Conservation (phyloP, 2,113 vertebrate species). For the Canis aureus region DNA sequence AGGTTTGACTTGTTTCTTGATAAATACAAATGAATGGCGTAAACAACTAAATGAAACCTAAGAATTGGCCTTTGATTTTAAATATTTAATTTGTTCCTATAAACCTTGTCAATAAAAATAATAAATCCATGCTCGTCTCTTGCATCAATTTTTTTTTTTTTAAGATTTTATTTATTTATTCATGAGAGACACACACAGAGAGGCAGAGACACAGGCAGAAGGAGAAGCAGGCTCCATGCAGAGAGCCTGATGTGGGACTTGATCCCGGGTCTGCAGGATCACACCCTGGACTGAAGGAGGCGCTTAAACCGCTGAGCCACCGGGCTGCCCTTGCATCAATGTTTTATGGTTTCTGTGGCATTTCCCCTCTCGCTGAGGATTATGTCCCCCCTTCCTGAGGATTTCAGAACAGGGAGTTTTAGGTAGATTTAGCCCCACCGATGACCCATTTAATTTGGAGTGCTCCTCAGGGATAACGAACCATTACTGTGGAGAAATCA, state of each 20-base stretch:
- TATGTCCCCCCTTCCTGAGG: not conserved
- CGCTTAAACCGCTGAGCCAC: too few relatives aligned
- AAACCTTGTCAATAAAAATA: conserved; percentile 79
- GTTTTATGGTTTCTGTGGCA: not conserved
- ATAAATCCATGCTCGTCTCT: conserved; percentile 57
- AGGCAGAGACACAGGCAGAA: too few relatives aligned
- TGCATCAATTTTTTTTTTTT: not conserved
- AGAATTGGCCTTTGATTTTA: conserved; percentile 74
- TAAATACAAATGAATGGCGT: conserved; percentile 41
- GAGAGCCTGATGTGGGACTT: too few relatives aligned
- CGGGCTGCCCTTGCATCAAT: not conserved
- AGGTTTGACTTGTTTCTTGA: conserved; percentile 62
- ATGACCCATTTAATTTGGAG: not conserved
- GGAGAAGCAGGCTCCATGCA: too few relatives aligned
- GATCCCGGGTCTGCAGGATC: too few relatives aligned
- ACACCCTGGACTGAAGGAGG: too few relatives aligned
- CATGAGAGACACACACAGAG: too few relatives aligned
- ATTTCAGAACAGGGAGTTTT: not conserved
- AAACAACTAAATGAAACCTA: conserved; percentile 51
- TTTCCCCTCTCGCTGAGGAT: not conserved
- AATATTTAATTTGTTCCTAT: conserved; percentile 69
- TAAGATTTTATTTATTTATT: too few relatives aligned
- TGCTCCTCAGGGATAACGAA: not conserved
- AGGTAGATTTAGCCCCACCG: not conserved
- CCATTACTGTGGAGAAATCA: not conserved